phyloP scores from a whole-genome alignment of 2,113 vertebrate species.

The Hymenochirus boettgeri region DNA sequence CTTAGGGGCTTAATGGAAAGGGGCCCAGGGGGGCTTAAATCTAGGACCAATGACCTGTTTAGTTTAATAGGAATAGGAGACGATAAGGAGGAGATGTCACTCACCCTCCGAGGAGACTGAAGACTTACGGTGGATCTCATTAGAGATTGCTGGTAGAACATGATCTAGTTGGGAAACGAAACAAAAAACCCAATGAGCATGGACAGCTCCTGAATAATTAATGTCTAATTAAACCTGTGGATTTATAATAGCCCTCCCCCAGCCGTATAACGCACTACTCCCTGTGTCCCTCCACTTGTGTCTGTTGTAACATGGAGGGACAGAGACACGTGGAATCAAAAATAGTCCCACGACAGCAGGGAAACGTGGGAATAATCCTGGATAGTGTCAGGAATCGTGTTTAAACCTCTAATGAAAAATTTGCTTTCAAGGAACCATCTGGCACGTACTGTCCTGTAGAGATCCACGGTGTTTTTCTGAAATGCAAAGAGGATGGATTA shows the following conservation, averaged over 20 bases:
- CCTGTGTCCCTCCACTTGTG: neutral
- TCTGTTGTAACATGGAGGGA: slow-evolving; percentile 1
- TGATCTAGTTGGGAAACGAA: slow-evolving; percentile 67
- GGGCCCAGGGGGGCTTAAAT: too few relatives aligned
- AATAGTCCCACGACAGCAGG: neutral
- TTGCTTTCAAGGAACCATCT: neutral
- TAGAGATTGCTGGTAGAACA: slow-evolving; percentile 88
- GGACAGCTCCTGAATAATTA: neutral
- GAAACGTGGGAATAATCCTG: slow-evolving; percentile 2
- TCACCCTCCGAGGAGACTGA: slow-evolving; percentile 93
- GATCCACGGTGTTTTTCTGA: slow-evolving; percentile 78
- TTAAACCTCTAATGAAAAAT: too few relatives aligned
- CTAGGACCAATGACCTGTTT: too few relatives aligned
- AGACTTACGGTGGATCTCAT: slow-evolving; percentile 89
- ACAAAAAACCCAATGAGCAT: neutral
- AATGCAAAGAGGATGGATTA: slow-evolving; percentile 30
- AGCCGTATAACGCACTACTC: too few relatives aligned
- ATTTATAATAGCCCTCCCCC: too few relatives aligned
- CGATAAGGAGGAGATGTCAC: slow-evolving; percentile 43
- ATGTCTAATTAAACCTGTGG: neutral
- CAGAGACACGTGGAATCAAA: too few relatives aligned
- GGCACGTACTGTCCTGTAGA: slow-evolving; percentile 80
- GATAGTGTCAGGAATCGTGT: neutral
- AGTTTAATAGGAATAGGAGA: too few relatives aligned
- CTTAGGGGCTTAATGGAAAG: too few relatives aligned